phyloP scores from a whole-genome alignment of 1,140 invertebrate genomes.

The Psix sp. region DNA sequence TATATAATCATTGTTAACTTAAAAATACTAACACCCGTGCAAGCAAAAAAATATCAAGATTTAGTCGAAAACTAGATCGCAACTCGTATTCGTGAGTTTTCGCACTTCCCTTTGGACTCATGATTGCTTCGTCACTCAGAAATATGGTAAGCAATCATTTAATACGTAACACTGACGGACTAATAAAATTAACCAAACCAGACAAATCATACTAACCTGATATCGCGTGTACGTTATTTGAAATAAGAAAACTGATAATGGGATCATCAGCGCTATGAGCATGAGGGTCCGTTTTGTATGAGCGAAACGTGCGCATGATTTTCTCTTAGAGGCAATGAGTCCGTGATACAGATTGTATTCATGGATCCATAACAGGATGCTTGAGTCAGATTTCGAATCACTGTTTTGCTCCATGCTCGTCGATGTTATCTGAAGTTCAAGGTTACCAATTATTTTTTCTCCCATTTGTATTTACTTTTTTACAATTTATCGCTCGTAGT shows the following conservation, averaged over 20 bases:
- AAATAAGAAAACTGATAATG: slow-evolving; percentile 36
- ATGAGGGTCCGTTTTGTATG: slow-evolving; percentile 14
- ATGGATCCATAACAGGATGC: slow-evolving; percentile 50
- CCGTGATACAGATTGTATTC: slow-evolving; percentile 57
- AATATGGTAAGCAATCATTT: too few relatives aligned
- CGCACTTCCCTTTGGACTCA: too few relatives aligned
- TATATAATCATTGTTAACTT: not conserved
- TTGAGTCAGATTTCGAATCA: slow-evolving; percentile 35
- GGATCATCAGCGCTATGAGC: slow-evolving; percentile 42
- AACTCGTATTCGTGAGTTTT: too few relatives aligned
- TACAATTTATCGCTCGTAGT: slow-evolving; percentile 32
- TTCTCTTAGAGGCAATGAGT: slow-evolving; percentile 15
- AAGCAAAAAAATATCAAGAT: not conserved
- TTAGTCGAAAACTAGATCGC: not conserved
- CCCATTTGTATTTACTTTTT: too few relatives aligned
- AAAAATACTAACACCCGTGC: too few relatives aligned
- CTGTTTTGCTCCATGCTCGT: slow-evolving; percentile 8
- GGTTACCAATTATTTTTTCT: slow-evolving; percentile 42
- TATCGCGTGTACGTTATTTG: slow-evolving; percentile 34
- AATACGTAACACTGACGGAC: too few relatives aligned
- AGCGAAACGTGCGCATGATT: slow-evolving; percentile 20
- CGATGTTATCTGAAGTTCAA: slow-evolving; percentile 56
- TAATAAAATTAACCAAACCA: too few relatives aligned
- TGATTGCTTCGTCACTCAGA: too few relatives aligned
- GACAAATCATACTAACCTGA: slow-evolving; percentile 39